phyloP scores from a whole-genome alignment of 2,797 vertebrate genomes.

The Calcarius lapponicus region DNA sequence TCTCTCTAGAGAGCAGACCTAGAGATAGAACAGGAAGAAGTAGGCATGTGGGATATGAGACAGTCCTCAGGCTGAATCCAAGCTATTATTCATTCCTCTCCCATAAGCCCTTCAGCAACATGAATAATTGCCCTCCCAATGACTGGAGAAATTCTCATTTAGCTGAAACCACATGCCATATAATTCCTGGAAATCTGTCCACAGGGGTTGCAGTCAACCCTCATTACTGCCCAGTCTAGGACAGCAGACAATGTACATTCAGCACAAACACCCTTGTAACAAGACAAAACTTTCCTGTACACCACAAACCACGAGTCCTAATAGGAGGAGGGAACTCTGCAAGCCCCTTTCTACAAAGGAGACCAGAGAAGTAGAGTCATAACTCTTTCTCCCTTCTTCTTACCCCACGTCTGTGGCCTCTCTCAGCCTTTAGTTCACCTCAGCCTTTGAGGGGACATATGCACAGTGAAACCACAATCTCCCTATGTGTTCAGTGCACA shows the following conservation, averaged over 20 bases:
- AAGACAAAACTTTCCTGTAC: not conserved
- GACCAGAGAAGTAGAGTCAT: not conserved
- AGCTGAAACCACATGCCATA: not conserved
- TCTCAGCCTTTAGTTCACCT: not conserved
- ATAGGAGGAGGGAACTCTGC: not conserved
- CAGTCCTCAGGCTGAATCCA: not conserved
- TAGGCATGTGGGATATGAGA: not conserved
- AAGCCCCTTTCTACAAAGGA: not conserved
- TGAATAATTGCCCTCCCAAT: not conserved
- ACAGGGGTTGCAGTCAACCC: not conserved
- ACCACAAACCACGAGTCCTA: not conserved
- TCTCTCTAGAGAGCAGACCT: slow-evolving; percentile 88
- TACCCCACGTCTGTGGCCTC: not conserved
- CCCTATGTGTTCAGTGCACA: not conserved
- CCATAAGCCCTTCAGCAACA: not conserved
- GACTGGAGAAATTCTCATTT: not conserved
- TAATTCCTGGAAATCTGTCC: not conserved
- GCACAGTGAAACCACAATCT: not conserved
- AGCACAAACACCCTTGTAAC: not conserved
- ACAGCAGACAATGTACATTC: not conserved
- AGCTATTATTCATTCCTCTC: not conserved
- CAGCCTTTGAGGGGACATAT: not conserved
- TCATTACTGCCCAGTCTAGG: not conserved
- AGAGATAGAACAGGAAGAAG: not conserved
- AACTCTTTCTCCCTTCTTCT: not conserved